These are phyloP conservation scores for Lasioglossum zephyrum DNA, from an alignment of 2,888 invertebrate genomes.

Conservation along the genomic window DNA sequence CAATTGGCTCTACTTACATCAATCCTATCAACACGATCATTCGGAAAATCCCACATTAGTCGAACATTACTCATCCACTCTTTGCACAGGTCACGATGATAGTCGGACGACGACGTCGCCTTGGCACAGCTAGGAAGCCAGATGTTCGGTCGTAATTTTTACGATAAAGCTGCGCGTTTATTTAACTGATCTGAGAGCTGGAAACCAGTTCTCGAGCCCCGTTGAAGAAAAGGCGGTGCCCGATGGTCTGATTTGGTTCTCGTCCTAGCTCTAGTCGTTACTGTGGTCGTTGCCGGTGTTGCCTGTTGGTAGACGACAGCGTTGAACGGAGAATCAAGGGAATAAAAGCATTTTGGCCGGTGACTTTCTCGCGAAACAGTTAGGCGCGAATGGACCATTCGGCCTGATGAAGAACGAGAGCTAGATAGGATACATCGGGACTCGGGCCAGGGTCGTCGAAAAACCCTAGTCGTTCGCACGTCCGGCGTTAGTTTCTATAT, in stretches of 20 bases:
- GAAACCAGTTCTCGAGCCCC: slow-evolving; percentile 3
- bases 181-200: slow-evolving; percentile 29
- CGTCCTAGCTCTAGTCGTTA: slow-evolving; percentile 25
- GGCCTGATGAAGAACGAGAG: slow-evolving; percentile 43
- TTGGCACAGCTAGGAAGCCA: neutral
- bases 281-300: slow-evolving; percentile 14
- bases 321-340: slow-evolving; percentile 30
- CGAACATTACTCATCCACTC: neutral
- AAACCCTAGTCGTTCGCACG: slow-evolving; percentile 63
- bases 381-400: slow-evolving; percentile 70
- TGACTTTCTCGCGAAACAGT: slow-evolving; percentile 67
- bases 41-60: neutral
- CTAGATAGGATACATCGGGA: slow-evolving; percentile 30
- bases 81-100: neutral
- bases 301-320: slow-evolving; percentile 21
- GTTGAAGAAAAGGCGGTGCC: neutral
- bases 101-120: too few species aligned
- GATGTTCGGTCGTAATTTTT: slow-evolving; percentile 35
- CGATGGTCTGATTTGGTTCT: slow-evolving; percentile 9
- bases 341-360: slow-evolving; percentile 61
- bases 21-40: neutral
- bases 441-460: slow-evolving; percentile 19
- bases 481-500: slow-evolving; percentile 37
- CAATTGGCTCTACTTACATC: neutral
- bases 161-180: slow-evolving; percentile 41